Percentiles rank a stretch among this genome's conserved stretches.
Conservation (phyloP, 2,797 vertebrate species). For the Phrynocephalus guinanensis region DNA sequence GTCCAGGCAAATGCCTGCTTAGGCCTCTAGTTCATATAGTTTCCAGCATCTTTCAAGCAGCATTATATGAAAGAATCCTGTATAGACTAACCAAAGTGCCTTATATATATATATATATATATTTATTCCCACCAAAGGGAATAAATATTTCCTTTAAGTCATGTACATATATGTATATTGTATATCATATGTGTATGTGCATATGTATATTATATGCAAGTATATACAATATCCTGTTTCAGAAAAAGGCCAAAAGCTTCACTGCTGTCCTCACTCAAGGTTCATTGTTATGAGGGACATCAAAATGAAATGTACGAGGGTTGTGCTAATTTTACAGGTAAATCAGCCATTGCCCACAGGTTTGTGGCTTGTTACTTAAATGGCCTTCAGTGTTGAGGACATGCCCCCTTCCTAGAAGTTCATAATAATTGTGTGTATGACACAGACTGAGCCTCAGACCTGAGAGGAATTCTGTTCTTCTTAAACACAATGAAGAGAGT, state of each 20-base stretch:
- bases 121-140: no score
- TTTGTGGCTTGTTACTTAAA: slow-evolving; percentile 8
- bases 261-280: not conserved
- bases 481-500: slow-evolving; percentile 2
- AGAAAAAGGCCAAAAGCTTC: not conserved
- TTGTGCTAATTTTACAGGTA: slow-evolving; percentile 9
- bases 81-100: not conserved
- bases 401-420: not conserved
- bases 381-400: not conserved
- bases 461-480: slow-evolving; percentile 16
- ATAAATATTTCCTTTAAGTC: no score
- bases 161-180: no score
- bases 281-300: not conserved
- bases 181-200: no score
- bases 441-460: not conserved
- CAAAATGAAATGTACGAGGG: not conserved
- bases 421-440: slow-evolving; percentile 5
- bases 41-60: not conserved
- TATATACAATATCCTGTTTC: not conserved
- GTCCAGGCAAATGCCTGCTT: not conserved
- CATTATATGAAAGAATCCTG: not conserved
- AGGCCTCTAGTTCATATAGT: not conserved
- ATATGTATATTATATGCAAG: no score
- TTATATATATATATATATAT: no score
- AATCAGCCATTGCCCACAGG: not conserved